Base-by-base conservation (phyloP, 1,140 invertebrate genomes). In the Globodera rostochiensis region DNA sequence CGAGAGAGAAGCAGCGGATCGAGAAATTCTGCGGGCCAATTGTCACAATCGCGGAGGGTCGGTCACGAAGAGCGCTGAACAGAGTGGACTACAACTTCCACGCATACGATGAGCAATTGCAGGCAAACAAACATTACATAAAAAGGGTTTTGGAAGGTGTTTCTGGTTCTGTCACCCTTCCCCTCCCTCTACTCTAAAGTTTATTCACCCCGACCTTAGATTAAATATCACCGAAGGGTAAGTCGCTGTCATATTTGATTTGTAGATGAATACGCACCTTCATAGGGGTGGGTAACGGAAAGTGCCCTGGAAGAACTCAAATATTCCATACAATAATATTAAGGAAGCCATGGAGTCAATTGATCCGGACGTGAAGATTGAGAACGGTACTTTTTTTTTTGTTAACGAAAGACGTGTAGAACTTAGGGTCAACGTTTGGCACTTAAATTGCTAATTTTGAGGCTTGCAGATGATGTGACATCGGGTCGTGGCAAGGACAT, bases 21-120 rank as follows among this genome's bases (percentile, higher is more conserved):
- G 60, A 78, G 11, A 9, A 73, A 21, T 74, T 49, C 15, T 80
- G 67, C 53, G 84, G 81, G 46, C 86, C 87, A 46, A 73, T 88
- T 57, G 47, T 88, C 25, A 88, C 87, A 15, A 88, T 88, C 66
- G 87, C 87, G 8, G 87, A 87, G 71, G 88, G 87, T 7, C 64
- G 87, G 60, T 75, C 82, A 4, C 64, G 88, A 57, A 81, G 87
- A 71, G 50, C 75, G 25, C 49, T 82, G 57, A 81, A 80, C n/a
- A 83, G 84, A 80, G 88, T 88, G 13, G 87, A 88, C 80, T 88
- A 88, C 80, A 88, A 88, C 25, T 88, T 88, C 77, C 73, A 74
- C 13, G 85, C 86, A 13, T 88, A 85, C 74, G 87, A 88, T 57
- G 86, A 88, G 45, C 87, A 86, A 64, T 69, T 88, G 47, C 82